Evolutionary conservation across 2,888 invertebrate genomes (phyloP).

Genomic region (Perithous albicinctus): DNA sequence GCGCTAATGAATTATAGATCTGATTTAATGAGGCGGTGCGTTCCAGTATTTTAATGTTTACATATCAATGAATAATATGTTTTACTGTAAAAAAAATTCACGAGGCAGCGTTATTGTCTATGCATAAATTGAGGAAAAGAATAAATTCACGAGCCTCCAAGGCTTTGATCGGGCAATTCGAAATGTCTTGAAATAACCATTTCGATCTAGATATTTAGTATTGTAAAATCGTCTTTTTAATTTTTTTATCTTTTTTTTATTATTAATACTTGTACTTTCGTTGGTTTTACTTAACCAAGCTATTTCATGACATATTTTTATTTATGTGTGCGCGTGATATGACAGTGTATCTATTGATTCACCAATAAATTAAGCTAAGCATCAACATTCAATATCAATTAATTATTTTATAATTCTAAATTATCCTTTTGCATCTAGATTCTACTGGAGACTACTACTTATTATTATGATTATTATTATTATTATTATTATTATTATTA

Average conservation of each 20-base stretch:
- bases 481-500: too few relatives aligned
- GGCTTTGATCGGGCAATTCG: slow-evolving; percentile 12
- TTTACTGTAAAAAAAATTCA: slow-evolving; percentile 48
- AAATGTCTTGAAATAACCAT: slow-evolving; percentile 39
- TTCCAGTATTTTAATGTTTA: slow-evolving; percentile 52
- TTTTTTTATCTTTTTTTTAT: slow-evolving; percentile 33
- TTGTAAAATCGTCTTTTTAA: slow-evolving; percentile 34
- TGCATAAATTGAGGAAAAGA: too few relatives aligned
- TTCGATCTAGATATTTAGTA: slow-evolving; percentile 49
- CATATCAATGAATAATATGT: slow-evolving; percentile 52
- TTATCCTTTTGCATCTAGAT: neutral
- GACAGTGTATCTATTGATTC: slow-evolving; percentile 72
- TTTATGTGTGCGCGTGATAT: slow-evolving; percentile 77
- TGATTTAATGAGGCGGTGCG: slow-evolving; percentile 39
- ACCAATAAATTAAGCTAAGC: slow-evolving; percentile 72
- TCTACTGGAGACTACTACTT: too few relatives aligned
- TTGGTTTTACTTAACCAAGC: slow-evolving; percentile 39
- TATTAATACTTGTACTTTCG: slow-evolving; percentile 46
- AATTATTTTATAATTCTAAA: neutral
- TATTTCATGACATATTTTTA: slow-evolving; percentile 66
- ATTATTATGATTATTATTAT: too few relatives aligned
- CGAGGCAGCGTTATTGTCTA: slow-evolving; percentile 48
- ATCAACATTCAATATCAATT: slow-evolving; percentile 24
- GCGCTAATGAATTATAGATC: neutral
- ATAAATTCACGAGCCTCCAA: slow-evolving; percentile 35